These are phyloP conservation scores for Scatophagus argus DNA, from an alignment of 2,113 vertebrate genomes.

Conservation along the genomic window DNA sequence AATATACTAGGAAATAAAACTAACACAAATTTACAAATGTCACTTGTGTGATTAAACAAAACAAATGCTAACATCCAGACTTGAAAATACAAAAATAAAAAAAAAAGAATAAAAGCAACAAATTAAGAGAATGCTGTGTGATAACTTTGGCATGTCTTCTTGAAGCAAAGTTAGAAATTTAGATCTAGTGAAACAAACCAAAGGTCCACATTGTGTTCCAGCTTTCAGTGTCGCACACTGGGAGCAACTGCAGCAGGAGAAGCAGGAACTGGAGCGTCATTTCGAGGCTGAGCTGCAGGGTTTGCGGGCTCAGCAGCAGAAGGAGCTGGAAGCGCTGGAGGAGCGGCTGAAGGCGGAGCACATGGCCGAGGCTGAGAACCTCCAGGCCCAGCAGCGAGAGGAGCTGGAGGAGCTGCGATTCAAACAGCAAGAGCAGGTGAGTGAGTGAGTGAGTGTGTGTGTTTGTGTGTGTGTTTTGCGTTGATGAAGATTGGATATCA, in stretches of 20 bases:
- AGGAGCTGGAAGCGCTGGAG: constrained; percentile 87
- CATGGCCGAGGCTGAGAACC: constrained; percentile 69
- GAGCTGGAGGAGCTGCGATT: constrained; percentile 70
- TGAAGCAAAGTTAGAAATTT: constrained; percentile 3
- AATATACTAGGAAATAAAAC: neutral
- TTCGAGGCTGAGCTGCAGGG: constrained; percentile 88
- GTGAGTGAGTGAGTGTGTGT: no score
- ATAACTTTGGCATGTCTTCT: neutral
- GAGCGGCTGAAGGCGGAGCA: constrained; percentile 85
- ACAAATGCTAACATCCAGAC: neutral
- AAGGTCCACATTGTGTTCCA: constrained; percentile 53
- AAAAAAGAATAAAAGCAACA: neutral
- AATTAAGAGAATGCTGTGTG: neutral
- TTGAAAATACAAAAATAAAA: neutral
- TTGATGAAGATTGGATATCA: neutral
- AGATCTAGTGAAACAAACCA: neutral
- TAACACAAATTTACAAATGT: neutral
- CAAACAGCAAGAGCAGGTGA: constrained; percentile 83
- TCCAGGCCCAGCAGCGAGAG: constrained; percentile 83
- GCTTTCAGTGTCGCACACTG: constrained; percentile 88
- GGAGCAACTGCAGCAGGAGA: constrained; percentile 92
- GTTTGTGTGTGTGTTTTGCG: constrained; percentile 22
- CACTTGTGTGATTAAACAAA: neutral
- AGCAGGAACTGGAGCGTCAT: constrained; percentile 88
- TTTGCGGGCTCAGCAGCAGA: constrained; percentile 86